These are phyloP conservation scores for Drosophila gunungcola DNA, from an alignment of 1,140 invertebrate genomes.

Conservation along the genomic window DNA sequence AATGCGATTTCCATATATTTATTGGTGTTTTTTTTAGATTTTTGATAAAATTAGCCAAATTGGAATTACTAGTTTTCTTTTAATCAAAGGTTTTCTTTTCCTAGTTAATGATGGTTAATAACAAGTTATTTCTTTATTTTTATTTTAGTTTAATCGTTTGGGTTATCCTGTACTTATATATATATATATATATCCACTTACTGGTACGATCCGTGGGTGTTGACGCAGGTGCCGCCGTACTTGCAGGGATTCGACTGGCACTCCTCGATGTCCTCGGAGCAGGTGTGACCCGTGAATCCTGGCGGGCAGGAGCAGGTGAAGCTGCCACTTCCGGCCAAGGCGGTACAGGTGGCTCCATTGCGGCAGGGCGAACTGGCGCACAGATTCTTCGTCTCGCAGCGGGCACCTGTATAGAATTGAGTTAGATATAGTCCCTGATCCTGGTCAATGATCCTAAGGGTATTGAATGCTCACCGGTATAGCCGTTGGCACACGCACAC, in stretches of 20 bases:
- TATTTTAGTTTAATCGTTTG: too few relatives aligned
- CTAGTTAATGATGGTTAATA: too few relatives aligned
- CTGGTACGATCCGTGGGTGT: slow-evolving; percentile 96
- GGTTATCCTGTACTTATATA: too few relatives aligned
- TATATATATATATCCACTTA: slow-evolving; percentile 86
- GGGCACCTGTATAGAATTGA: slow-evolving; percentile 87
- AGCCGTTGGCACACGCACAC: slow-evolving; percentile 93
- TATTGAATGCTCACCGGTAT: slow-evolving; percentile 89
- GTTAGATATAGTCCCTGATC: not conserved
- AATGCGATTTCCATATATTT: not conserved
- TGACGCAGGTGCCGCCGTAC: slow-evolving; percentile 92
- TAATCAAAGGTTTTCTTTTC: too few relatives aligned
- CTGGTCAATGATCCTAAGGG: not conserved
- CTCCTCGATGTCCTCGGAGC: slow-evolving; percentile 95
- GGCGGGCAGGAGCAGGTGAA: slow-evolving; percentile 94
- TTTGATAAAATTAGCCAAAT: too few relatives aligned
- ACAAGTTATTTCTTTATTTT: too few relatives aligned
- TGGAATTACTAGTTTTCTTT: too few relatives aligned
- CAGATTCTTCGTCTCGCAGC: slow-evolving; percentile 95
- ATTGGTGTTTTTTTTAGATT: too few relatives aligned
- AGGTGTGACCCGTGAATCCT: slow-evolving; percentile 94
- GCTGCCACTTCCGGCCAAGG: slow-evolving; percentile 87
- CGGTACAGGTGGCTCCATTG: slow-evolving; percentile 93
- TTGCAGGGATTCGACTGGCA: slow-evolving; percentile 91
- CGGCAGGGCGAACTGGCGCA: slow-evolving; percentile 95